Evolutionary conservation across 2,113 vertebrate species (phyloP), one percentile per base, ranked within the genome.

Genomic region (Xenus cinereus): DNA sequence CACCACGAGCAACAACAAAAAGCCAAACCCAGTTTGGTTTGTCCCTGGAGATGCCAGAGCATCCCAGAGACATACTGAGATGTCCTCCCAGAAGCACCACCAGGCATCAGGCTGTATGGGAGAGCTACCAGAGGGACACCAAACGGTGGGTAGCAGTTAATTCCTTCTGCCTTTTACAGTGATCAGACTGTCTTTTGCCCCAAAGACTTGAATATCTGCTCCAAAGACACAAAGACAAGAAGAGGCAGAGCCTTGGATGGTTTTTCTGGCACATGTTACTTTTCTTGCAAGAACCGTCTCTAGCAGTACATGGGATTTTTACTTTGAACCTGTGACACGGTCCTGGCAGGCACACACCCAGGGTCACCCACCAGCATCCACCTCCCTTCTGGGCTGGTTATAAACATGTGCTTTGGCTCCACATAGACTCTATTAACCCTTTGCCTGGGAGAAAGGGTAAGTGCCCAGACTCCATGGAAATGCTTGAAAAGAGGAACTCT

Each of bases 361-460:
- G n/a, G 45, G 50, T 68, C 71, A 45, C 14, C 28, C 1, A 0
- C 27, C 12, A 4, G 66, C 24, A 77, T 4, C 33, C 2, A 1
- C 21, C 67, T 43, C 67, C 30, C 35, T 48, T 15, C 35, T 43
- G 28, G 57, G 12, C n/a, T 32, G 15, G 46, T 68, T 73, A 62
- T 48, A 74, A 48, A 30, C 13, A 13, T 0, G 2, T 43, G 28
- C 85, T 67, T 62, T n/a, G 53, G n/a, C 41, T 93, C n/a, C 27
- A 33, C 10, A 4, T 5, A 71, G 6, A 26, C 13, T 12, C 18
- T 12, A 14, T 45, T 32, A 77, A 66, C 21, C 7, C 45, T 59
- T 22, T 19, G 11, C 33, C 51, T 46, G 30, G 67, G n/a, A 67
- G 37, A 74, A 80, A 85, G 28, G 48, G 28, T 14, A 63, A 56